Base-by-base conservation (phyloP, 2,888 invertebrate species). In the Halocaridina rubra region DNA sequence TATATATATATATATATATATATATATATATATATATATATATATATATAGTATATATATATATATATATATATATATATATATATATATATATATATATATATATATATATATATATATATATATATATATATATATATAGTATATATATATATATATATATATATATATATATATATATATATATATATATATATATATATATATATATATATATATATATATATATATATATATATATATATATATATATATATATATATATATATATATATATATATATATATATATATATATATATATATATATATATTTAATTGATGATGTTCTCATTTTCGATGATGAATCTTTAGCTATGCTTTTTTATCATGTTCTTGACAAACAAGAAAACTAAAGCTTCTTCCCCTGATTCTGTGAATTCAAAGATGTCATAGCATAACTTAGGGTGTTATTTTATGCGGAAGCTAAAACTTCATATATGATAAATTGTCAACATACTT, bases 101-200 rank as follows among this genome's bases (percentile, higher is more conserved):
- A 19, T 64, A 64, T 64, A 0, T 64, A 64, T 64, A 19, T 64
- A 64, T 64, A 19, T 64, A 64, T 64, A 19, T 64, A 64, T 64
- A 19, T 64, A 64, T 64, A 19, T 64, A 64, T 64, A 64, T 64
- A 64, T 64, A 64, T 64, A 64, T 64, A 64, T 64, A 64, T 22
- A n/a, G n/a, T n/a, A 22, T 64, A 64, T 64, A 64, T 64, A 64
- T 64, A 64, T 64, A 64, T 64, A 64, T 64, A 64, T 64, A 64
- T 64, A 64, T 64, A 64, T 64, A 64, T 64, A 64, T 64, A 64
- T 64, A 64, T 64, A 64, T 64, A 64, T 64, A 64, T 64, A 64
- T 22, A 64, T 64, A 64, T 64, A 64, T 19, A 64, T 64, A 64
- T 64, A 64, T 64, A 64, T 64, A 7, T 64, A 64, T 64, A 64